Evolutionary conservation across 2,797 vertebrate species (phyloP).

Genomic region (Rhincodon typus): DNA sequence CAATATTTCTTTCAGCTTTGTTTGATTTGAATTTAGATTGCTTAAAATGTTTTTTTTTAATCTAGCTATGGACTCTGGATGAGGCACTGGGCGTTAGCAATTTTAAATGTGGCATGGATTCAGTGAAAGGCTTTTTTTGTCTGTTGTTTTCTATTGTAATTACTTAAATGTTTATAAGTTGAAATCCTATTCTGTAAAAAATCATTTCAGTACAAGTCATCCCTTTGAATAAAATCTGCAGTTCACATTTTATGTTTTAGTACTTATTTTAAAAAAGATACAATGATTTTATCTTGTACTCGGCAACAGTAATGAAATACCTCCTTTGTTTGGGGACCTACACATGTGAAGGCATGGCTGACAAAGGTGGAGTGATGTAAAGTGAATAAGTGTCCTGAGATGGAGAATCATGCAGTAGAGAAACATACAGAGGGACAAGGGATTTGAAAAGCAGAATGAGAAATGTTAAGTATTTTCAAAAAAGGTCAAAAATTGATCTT

Average conservation of each 20-base stretch:
- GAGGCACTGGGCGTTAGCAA: too few species aligned
- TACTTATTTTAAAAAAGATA: neutral
- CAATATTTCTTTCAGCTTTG: neutral
- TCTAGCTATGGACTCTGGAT: too few species aligned
- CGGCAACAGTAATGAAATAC: neutral
- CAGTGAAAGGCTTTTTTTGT: neutral
- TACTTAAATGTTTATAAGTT: neutral
- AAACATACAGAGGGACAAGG: neutral
- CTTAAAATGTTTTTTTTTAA: neutral
- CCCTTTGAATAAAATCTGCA: slow-evolving; percentile 25
- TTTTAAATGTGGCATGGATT: neutral
- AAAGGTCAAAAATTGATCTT: neutral
- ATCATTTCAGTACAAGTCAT: neutral
- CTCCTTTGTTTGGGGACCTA: neutral
- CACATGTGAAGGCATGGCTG: neutral
- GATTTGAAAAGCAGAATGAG: neutral
- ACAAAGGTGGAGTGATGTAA: neutral
- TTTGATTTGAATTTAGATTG: neutral
- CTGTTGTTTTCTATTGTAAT: neutral
- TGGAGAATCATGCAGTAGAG: neutral
- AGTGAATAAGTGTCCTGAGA: neutral
- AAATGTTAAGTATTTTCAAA: neutral
- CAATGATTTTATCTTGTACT: neutral
- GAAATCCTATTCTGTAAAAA: slow-evolving; percentile 2
- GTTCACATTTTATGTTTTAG: neutral